These are phyloP conservation scores for Echeneis naucrates DNA, from an alignment of 2,797 vertebrate species.

Conservation along the genomic window DNA sequence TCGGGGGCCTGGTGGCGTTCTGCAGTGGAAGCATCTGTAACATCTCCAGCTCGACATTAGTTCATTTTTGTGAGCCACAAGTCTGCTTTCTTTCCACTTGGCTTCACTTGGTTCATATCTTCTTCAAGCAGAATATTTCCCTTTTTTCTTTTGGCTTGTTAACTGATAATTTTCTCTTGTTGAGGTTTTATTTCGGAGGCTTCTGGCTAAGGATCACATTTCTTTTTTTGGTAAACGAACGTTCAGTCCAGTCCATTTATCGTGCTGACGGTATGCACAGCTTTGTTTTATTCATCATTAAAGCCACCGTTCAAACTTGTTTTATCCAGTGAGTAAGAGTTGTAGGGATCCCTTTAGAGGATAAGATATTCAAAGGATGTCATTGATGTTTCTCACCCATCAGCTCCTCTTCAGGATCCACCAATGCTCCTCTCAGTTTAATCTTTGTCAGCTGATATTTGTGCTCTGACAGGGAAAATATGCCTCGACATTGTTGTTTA, in stretches of 20 bases:
- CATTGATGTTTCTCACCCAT: slow-evolving; percentile 24
- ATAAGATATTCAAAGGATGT: slow-evolving; percentile 22
- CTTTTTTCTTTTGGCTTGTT: not conserved
- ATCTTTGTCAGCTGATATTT: slow-evolving; percentile 1
- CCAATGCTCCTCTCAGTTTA: not conserved
- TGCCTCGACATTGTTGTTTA: not conserved
- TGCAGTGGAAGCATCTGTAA: slow-evolving; percentile 1
- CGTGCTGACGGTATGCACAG: not conserved
- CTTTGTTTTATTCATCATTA: not conserved
- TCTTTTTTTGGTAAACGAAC: not conserved
- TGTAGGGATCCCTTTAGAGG: slow-evolving; percentile 11
- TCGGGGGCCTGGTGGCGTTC: slow-evolving; percentile 17
- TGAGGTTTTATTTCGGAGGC: not conserved
- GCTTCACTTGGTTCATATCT: not conserved
- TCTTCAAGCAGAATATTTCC: slow-evolving; percentile 22
- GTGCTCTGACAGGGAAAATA: slow-evolving; percentile 13
- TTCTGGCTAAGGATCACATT: not conserved
- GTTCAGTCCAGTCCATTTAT: not conserved
- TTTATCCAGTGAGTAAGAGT: not conserved
- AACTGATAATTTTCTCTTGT: not conserved
- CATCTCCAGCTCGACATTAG: slow-evolving; percentile 9
- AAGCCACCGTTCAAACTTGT: slow-evolving; percentile 25
- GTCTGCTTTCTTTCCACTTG: not conserved
- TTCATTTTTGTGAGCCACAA: not conserved
- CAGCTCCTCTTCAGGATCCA: slow-evolving; percentile 19